Base-by-base conservation (phyloP, 1,140 invertebrate species). In the Wiebesia pumilae region DNA sequence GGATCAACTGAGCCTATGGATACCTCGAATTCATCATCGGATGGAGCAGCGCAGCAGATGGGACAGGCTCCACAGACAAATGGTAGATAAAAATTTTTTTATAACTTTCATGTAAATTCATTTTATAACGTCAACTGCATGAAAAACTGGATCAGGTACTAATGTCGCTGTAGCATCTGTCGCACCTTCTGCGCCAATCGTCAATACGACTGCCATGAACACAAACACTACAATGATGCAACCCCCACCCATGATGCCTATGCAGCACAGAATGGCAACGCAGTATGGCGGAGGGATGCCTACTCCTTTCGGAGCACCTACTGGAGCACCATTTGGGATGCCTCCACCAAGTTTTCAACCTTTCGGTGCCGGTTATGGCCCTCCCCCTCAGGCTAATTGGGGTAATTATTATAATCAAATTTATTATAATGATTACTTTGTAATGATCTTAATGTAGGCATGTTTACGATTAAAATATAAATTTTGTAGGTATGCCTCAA, bases 311-410 rank as follows among this genome's bases (percentile, higher is more conserved):
- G 95, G 95, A 54, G 94, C 94, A 86, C 87, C 87, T 27, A 9
- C 54, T n/a, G 83, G 83, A 54, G 95, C 96, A 3, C 96, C 96
- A 3, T 96, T 95, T 90, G 96, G 95, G 43, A 95, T 96, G 94
- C 96, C 95, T 43, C 96, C 95, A 12, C 96, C 95, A 88, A 96
- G 95, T 27, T 95, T 96, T 90, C 94, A 94, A 89, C 93, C 93
- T 30, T 94, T 93, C 73, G 93, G 92, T 3, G 21, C 67, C 33
- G 92, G 91, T 35, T 94, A 94, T 80, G 93, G 93, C 10, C 93
- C 93, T 43, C 93, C 93, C 30, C 93, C 93, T 33, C 93, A 93
- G 87, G 69, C 90, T 51, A 91, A 89, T 81, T 94, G 93, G 93
- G 93, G 93, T 93, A 91, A 87, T n/a, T 43, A 4, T n/a, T 43